Evolutionary conservation across 1,140 invertebrate genomes (phyloP).

Genomic region (Drosophila kohkoa): DNA sequence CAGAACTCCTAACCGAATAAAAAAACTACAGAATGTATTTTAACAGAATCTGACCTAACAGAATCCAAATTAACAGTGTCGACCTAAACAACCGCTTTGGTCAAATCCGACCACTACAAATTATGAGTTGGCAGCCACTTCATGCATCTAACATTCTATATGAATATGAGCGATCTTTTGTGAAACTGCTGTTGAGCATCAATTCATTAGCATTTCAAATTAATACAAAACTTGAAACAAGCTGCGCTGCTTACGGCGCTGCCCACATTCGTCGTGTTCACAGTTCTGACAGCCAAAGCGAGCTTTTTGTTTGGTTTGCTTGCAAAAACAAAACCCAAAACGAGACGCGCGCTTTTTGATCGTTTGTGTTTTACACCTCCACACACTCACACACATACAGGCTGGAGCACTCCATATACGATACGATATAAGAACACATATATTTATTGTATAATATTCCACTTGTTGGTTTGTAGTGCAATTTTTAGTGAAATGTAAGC

Average conservation of each 20-base stretch:
- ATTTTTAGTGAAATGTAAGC: conserved; percentile 61
- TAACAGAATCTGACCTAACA: no score
- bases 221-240: conserved; percentile 61
- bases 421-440: conserved; percentile 10
- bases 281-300: conserved; percentile 40
- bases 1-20: no score
- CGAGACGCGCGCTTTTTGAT: conserved; percentile 59
- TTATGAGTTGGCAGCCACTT: conserved; percentile 36
- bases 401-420: conserved; percentile 42
- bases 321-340: conserved; percentile 30
- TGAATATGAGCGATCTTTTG: conserved; percentile 17
- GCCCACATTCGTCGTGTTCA: background rate
- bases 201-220: conserved; percentile 73
- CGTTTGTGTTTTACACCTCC: conserved; percentile 68
- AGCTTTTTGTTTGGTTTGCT: conserved; percentile 44
- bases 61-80: no score
- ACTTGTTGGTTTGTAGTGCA: conserved; percentile 47
- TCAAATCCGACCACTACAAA: no score
- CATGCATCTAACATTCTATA: background rate
- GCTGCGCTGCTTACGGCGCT: conserved; percentile 22
- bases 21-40: no score
- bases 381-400: conserved; percentile 35
- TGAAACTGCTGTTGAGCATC: conserved; percentile 17
- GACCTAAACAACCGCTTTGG: no score
- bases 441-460: conserved; percentile 42